Percentiles rank a stretch among this genome's conserved stretches.
phyloP scores from a whole-genome alignment of 2,113 vertebrate species.

The Leptodactylus fuscus region DNA sequence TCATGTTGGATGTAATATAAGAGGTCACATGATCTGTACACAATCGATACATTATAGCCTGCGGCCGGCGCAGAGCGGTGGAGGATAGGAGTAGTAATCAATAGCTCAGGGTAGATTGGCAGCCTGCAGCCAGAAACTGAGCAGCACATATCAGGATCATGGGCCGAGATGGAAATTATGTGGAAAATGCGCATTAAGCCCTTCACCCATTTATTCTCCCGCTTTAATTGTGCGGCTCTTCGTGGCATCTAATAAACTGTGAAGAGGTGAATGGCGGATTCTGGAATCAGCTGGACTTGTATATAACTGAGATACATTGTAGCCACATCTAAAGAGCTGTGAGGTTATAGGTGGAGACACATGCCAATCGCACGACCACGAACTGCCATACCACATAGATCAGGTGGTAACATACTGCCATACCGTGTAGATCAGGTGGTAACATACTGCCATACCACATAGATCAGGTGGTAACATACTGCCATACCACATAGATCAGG shows the following conservation, averaged over 20 bases:
- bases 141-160: neutral
- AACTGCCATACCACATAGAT: too few relatives aligned
- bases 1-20: neutral
- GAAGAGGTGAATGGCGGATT: neutral
- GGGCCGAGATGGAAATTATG: neutral
- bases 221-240: neutral
- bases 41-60: neutral
- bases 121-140: neutral
- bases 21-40: neutral
- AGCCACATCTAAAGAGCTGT: neutral
- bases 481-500: too few relatives aligned
- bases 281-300: neutral
- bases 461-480: too few relatives aligned
- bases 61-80: neutral
- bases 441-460: too few relatives aligned
- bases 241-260: neutral
- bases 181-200: neutral
- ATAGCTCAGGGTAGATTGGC: neutral
- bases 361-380: too few relatives aligned
- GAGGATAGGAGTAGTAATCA: neutral
- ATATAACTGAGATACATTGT: neutral
- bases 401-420: too few relatives aligned
- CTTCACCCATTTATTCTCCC: neutral
- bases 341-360: too few relatives aligned
- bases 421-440: too few relatives aligned